Base-by-base conservation (phyloP, 2,797 vertebrate species). In the Clamator glandarius region DNA sequence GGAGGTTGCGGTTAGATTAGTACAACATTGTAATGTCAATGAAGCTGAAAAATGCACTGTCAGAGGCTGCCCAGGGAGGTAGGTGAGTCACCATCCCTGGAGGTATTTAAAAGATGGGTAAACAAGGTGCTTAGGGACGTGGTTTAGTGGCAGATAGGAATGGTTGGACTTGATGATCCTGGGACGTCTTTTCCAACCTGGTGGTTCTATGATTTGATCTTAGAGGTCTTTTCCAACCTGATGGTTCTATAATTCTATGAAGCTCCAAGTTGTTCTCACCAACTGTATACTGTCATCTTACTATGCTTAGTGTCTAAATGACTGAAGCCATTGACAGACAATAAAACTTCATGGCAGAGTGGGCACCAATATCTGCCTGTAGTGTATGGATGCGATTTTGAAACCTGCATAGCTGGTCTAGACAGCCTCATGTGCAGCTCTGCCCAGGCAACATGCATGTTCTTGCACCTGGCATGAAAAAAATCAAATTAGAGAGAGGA, bases 381-480 rank as follows among this genome's bases (percentile, higher is more conserved):
- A 48, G 64, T 3, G 24, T 59, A 21, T 1, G 10, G 84, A 25
- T 39, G 36, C 15, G 59, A 41, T 59, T 62, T 66, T 74, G 39
- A 18, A 52, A 33, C 31, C n/a, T 87, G 63, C 36, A 4, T 2
- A 28, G 52, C 51, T 74, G 70, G 3, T 39, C 39, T 39, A 39
- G 39, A 39, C 39, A 39, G 39, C 39, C 12, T 39, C 39, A 0
- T 8, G 11, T 8, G 19, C 0, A 0, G 33, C 78, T 39, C 39
- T 6, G 2, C 57, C 70, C 42, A 15, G 67, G 70, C 46, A 58
- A 39, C 2, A 1, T 6, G 18, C 1, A 1, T 0, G 0, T n/a
- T 82, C 77, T 21, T 46, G n/a, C 63, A n/a, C 68, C 8, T 4
- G 68, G 68, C 9, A 42, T 9, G 0, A 72, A 35, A 42, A 41